A percentile compares a stretch with the other conserved stretches of the same genome.
Evolutionary conservation across 2,888 invertebrate species (phyloP).

Genomic region (Spilosoma lubricipeda): DNA sequence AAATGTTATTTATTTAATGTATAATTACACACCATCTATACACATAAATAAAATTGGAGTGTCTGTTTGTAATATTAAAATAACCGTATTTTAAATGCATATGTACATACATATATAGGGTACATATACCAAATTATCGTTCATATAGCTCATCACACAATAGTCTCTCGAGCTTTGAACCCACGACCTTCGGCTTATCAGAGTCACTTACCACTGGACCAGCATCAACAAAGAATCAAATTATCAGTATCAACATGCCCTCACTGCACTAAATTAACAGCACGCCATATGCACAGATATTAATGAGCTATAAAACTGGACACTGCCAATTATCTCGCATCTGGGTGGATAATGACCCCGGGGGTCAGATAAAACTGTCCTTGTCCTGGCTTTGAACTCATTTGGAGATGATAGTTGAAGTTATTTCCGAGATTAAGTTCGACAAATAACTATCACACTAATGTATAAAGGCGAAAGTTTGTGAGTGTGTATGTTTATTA

Average conservation of each 20-base stretch:
- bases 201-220: no score
- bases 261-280: slow-evolving; percentile 12
- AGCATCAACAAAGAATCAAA: not conserved
- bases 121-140: no score
- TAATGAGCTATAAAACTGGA: slow-evolving; percentile 36
- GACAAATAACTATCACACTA: no score
- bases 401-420: not conserved
- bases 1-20: no score
- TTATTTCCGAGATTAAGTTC: not conserved
- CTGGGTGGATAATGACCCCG: slow-evolving; percentile 12
- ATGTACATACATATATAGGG: no score
- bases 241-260: not conserved
- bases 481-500: no score
- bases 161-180: not conserved
- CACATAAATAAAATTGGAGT: no score
- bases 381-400: not conserved
- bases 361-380: slow-evolving; percentile 7
- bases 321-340: slow-evolving; percentile 30
- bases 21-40: no score
- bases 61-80: no score
- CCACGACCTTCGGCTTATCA: no score
- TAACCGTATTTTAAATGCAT: no score
- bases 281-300: slow-evolving; percentile 27
- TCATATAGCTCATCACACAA: not conserved
- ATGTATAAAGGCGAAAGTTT: no score